Evolutionary conservation across 2,113 vertebrate species (phyloP), one percentile per base, ranked within the genome.

Genomic region (Otis tarda): DNA sequence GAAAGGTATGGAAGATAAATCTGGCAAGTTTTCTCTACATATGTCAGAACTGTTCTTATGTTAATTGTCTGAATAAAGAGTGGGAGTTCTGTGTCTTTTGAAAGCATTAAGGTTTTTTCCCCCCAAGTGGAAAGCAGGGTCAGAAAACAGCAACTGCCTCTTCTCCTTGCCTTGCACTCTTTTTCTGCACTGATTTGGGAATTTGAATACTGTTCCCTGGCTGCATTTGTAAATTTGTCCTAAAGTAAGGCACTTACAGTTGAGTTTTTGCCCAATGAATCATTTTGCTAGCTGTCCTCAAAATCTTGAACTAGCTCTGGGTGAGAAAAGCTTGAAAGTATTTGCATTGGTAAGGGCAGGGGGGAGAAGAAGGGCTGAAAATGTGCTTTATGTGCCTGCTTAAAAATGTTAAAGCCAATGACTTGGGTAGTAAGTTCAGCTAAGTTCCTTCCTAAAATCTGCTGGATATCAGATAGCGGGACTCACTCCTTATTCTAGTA

Each of bases 401-500:
- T 24, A 91, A 59, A 96, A 80, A 80, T 59, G 8, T 61, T 90
- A 39, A 78, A 93, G 41, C n/a, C 3, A 1, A 41, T 83, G 63
- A 33, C 45, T 79, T 68, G 60, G 49, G 43, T 67, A 81, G 15
- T 80, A 63, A 90, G 47, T 78, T 93, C 79, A 90, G 30, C 25
- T 89, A 96, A 92, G 49, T 69, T 93, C 56, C 49, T 89, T 92
- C 41, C 49, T 90, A 81, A 94, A 88, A 84, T 84, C 73, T 92
- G 16, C 33, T 77, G 39, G 64, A 56, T 94, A 83, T 74, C 85
- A 74, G 84, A 69, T 55, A 92, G 52, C 47, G 87, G 60, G 56
- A 71, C 65, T 93, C 67, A 87, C 47, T 14, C 27, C 35, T 68
- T 88, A 67, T 71, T 70, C 79, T 39, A 31, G 52, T n/a, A 90